Conservation (phyloP, 2,888 invertebrate genomes). For the Noctua comes region DNA sequence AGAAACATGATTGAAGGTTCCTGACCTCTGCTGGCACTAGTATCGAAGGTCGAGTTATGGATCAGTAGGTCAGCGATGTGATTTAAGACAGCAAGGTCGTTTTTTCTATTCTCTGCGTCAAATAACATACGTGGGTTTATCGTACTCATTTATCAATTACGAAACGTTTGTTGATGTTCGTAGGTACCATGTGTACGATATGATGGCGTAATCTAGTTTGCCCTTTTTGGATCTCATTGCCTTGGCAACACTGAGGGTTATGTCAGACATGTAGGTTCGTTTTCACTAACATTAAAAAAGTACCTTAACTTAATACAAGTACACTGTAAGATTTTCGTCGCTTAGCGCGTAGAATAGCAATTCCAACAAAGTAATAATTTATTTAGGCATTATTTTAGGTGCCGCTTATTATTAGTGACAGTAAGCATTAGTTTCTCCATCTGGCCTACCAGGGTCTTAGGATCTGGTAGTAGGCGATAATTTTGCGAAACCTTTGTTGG, state of each 20-base stretch:
- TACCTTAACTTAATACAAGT: neutral
- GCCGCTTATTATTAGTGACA: neutral
- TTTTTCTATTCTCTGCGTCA: slow-evolving; percentile 48
- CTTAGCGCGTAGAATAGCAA: neutral
- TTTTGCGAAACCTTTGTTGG: neutral
- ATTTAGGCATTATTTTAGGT: neutral
- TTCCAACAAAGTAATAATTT: neutral
- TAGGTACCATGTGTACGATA: slow-evolving; percentile 17
- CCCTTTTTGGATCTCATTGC: slow-evolving; percentile 29
- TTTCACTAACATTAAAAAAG: neutral
- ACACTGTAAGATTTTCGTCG: neutral
- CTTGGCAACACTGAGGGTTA: slow-evolving; percentile 18
- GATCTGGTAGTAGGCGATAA: neutral
- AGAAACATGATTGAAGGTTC: slow-evolving; percentile 50
- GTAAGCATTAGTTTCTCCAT: neutral
- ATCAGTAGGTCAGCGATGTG: slow-evolving; percentile 53
- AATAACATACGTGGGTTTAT: slow-evolving; percentile 48
- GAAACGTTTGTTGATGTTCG: slow-evolving; percentile 38
- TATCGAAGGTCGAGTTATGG: slow-evolving; percentile 38
- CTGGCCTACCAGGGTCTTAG: neutral
- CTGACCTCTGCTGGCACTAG: slow-evolving; percentile 32
- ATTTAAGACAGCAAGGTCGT: slow-evolving; percentile 54
- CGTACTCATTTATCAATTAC: slow-evolving; percentile 55
- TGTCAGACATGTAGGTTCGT: neutral
- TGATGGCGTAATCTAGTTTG: slow-evolving; percentile 48